A percentile compares a stretch with the other conserved stretches of the same genome.
Evolutionary conservation across 2,888 invertebrate species (phyloP).

Genomic region (Leptinotarsa juncta): DNA sequence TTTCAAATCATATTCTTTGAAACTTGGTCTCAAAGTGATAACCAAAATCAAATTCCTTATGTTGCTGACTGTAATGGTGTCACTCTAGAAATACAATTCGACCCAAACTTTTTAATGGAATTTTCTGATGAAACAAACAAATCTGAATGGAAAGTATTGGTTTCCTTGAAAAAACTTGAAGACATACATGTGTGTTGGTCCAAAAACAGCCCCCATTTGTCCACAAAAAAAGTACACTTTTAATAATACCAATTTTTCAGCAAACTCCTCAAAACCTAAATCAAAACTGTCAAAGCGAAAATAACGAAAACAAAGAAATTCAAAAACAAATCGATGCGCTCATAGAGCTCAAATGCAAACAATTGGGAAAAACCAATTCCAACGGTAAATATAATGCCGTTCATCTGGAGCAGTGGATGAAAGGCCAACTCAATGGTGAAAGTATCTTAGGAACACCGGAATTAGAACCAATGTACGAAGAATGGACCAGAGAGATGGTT

Average conservation of each 20-base stretch:
- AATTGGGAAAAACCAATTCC: slow-evolving; percentile 72
- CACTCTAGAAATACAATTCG: too few species aligned
- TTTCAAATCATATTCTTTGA: too few species aligned
- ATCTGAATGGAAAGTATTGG: not conserved
- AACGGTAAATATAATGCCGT: slow-evolving; percentile 78
- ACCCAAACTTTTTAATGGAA: too few species aligned
- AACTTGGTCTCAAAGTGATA: too few species aligned
- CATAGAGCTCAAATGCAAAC: slow-evolving; percentile 74
- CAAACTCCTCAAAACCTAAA: slow-evolving; percentile 60
- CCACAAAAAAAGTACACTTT: slow-evolving; percentile 35
- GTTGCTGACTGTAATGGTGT: too few species aligned
- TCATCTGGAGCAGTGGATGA: slow-evolving; percentile 85
- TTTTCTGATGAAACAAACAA: not conserved
- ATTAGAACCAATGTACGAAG: slow-evolving; percentile 70
- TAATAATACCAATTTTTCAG: slow-evolving; percentile 50
- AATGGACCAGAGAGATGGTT: slow-evolving; percentile 80
- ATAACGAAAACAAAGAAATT: slow-evolving; percentile 50
- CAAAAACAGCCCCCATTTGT: slow-evolving; percentile 1
- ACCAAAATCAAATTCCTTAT: too few species aligned
- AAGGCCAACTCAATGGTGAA: slow-evolving; percentile 74
- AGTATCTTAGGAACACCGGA: slow-evolving; percentile 55
- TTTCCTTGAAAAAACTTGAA: not conserved
- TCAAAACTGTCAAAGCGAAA: slow-evolving; percentile 52
- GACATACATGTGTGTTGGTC: slow-evolving; percentile 1
- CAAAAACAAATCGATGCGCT: slow-evolving; percentile 71